phyloP scores from a whole-genome alignment of 1,140 invertebrate genomes.

The Rhyzopertha dominica region DNA sequence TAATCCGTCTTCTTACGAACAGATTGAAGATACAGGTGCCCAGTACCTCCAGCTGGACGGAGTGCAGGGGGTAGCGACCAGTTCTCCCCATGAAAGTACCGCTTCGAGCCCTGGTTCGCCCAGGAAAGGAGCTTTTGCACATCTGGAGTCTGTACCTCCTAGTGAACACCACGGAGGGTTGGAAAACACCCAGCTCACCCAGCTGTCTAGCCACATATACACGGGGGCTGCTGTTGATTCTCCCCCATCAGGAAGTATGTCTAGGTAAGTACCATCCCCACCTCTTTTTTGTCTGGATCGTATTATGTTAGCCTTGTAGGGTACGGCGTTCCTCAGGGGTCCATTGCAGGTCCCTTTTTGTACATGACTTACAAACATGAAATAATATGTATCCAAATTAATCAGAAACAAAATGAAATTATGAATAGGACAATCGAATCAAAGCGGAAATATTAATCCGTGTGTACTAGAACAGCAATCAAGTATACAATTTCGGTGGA shows the following conservation, averaged over 20 bases:
- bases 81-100: slow-evolving; percentile 34
- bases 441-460: too few species aligned
- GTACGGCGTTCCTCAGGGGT: too few species aligned
- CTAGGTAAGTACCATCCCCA: slow-evolving; percentile 31
- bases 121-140: slow-evolving; percentile 20
- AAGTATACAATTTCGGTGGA: too few species aligned
- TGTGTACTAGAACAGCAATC: too few species aligned
- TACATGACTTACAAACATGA: too few species aligned
- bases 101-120: slow-evolving; percentile 35
- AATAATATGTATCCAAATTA: too few species aligned
- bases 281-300: too few species aligned
- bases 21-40: slow-evolving; percentile 25
- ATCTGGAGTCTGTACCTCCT: slow-evolving; percentile 16
- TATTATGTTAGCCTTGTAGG: too few species aligned
- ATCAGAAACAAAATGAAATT: too few species aligned
- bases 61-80: slow-evolving; percentile 24
- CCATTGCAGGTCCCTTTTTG: too few species aligned
- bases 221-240: slow-evolving; percentile 29
- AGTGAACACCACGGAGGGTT: slow-evolving; percentile 19
- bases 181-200: slow-evolving; percentile 34
- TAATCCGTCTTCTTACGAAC: slow-evolving; percentile 22
- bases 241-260: slow-evolving; percentile 20
- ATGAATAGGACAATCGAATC: too few species aligned
- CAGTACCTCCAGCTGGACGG: slow-evolving; percentile 35
- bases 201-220: slow-evolving; percentile 42